These are phyloP conservation scores for Pseudomyrmex gracilis DNA, from an alignment of 1,140 invertebrate genomes.

Conservation along the genomic window DNA sequence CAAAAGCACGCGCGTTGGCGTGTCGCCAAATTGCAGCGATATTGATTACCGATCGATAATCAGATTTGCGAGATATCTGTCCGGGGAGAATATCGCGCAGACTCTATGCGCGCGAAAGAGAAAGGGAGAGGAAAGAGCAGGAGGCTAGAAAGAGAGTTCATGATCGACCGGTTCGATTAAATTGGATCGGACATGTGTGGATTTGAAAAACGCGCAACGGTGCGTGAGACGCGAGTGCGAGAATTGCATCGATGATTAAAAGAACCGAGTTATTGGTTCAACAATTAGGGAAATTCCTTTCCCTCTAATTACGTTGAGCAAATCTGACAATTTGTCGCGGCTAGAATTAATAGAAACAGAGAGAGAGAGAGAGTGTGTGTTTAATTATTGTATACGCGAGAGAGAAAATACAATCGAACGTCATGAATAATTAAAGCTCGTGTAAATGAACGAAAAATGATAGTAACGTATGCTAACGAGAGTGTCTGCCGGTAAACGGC, in stretches of 20 bases:
- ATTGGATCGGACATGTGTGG: conserved; percentile 24
- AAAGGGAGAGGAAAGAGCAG: neutral
- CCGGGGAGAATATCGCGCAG: neutral
- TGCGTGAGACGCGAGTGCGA: neutral
- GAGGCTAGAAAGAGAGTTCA: neutral
- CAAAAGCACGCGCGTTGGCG: conserved; percentile 49
- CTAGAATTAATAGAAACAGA: too few relatives aligned
- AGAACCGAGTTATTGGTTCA: neutral
- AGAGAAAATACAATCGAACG: neutral
- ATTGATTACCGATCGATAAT: conserved; percentile 81
- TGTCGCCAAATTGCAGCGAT: conserved; percentile 74
- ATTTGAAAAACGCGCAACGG: neutral
- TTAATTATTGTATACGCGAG: too few relatives aligned
- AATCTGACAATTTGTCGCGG: too few relatives aligned
- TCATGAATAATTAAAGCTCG: neutral
- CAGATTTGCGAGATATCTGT: conserved; percentile 73
- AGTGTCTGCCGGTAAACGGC: neutral
- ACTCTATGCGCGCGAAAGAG: too few relatives aligned
- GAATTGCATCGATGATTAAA: conserved; percentile 9
- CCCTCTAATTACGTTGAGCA: too few relatives aligned
- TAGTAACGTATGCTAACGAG: neutral
- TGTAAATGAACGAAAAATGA: neutral
- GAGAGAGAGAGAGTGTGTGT: too few relatives aligned
- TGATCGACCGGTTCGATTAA: conserved; percentile 52
- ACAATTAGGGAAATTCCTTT: too few relatives aligned